Percentiles rank a stretch among this genome's conserved stretches.
Evolutionary conservation across 1,140 invertebrate genomes (phyloP).

Genomic region (Bicyclus anynana): DNA sequence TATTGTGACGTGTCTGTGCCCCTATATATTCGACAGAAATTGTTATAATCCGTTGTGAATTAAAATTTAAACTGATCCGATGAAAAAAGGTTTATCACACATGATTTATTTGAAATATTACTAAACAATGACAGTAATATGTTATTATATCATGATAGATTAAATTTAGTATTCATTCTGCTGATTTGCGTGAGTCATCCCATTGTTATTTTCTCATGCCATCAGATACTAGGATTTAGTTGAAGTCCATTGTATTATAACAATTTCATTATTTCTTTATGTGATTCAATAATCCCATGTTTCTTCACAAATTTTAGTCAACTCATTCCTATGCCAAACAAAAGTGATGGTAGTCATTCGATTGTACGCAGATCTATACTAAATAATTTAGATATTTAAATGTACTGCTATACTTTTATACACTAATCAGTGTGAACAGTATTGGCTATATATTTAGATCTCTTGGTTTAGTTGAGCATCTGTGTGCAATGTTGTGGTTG

Average conservation of each 20-base stretch:
- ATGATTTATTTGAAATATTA: neutral
- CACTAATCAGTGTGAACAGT: too few species aligned
- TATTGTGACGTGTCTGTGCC: constrained; percentile 16
- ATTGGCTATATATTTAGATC: too few species aligned
- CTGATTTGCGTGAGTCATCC: neutral
- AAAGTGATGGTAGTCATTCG: too few species aligned
- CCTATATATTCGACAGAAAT: constrained; percentile 19
- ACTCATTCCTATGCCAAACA: neutral
- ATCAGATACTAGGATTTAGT: neutral
- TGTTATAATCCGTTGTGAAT: constrained; percentile 30
- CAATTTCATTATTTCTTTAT: constrained; percentile 1
- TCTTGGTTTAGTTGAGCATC: too few species aligned
- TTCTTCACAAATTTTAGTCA: neutral
- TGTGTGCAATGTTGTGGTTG: too few species aligned
- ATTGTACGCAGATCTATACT: too few species aligned
- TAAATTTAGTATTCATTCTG: neutral
- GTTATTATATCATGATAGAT: too few species aligned
- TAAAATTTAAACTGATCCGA: neutral
- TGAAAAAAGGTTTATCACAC: neutral
- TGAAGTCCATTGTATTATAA: constrained; percentile 3
- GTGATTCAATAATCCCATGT: neutral
- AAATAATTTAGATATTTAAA: too few species aligned
- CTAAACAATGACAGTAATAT: too few species aligned
- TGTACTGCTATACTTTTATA: too few species aligned
- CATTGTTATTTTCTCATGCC: neutral